phyloP scores from a whole-genome alignment of 2,113 vertebrate species.

The Xenopus laevis region DNA sequence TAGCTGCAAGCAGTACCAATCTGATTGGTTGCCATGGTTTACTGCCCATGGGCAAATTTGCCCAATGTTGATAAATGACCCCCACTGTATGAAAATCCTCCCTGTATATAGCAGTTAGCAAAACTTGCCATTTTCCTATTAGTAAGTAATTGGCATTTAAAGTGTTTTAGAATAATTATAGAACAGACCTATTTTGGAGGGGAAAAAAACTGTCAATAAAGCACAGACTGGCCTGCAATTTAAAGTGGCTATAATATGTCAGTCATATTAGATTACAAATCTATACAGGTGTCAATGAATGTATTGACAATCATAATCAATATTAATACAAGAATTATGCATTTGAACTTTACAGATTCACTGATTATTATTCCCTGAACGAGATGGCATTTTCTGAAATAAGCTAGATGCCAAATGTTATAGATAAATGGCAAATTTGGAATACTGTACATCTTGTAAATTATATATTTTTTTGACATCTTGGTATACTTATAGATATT shows the following conservation, averaged over 20 bases:
- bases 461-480: too few relatives aligned
- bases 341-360: slow-evolving; percentile 24
- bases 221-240: not conserved
- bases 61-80: too few relatives aligned
- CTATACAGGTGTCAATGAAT: slow-evolving; percentile 30
- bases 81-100: too few relatives aligned
- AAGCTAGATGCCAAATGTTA: slow-evolving; percentile 31
- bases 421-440: slow-evolving; percentile 32
- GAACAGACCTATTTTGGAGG: not conserved
- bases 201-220: not conserved
- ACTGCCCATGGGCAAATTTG: too few relatives aligned
- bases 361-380: slow-evolving; percentile 23
- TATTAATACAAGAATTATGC: slow-evolving; percentile 35
- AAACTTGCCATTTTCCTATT: too few relatives aligned
- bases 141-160: not conserved
- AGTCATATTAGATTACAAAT: slow-evolving; percentile 39
- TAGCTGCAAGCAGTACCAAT: too few relatives aligned
- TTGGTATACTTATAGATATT: too few relatives aligned
- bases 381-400: slow-evolving; percentile 22
- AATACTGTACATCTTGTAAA: slow-evolving; percentile 15
- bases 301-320: slow-evolving; percentile 37
- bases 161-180: slow-evolving; percentile 4
- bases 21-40: too few relatives aligned
- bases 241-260: slow-evolving; percentile 17
- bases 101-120: too few relatives aligned